Percentiles rank a stretch among this genome's conserved stretches.
phyloP scores from a whole-genome alignment of 2,888 invertebrate species.

The Drosophila recens region DNA sequence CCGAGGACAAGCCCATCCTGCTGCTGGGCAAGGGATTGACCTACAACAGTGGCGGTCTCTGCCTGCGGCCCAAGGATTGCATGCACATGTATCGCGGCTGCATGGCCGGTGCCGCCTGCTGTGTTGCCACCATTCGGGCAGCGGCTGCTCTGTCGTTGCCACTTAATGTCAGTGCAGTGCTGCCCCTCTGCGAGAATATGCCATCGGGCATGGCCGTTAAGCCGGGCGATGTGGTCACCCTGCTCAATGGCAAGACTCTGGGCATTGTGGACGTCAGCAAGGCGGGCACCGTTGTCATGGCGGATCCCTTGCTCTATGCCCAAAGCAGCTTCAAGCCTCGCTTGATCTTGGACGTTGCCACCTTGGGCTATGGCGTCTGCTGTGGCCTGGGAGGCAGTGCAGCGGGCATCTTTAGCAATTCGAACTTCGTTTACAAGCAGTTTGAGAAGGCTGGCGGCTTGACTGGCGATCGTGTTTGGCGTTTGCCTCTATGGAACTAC shows the following conservation, averaged over 20 bases:
- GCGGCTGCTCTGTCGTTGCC: slow-evolving; percentile 86
- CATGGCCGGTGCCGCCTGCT: slow-evolving; percentile 88
- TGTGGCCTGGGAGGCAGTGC: slow-evolving; percentile 87
- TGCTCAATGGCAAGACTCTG: slow-evolving; percentile 86
- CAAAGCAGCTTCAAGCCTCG: slow-evolving; percentile 87
- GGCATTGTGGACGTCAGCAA: slow-evolving; percentile 87
- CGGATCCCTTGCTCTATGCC: slow-evolving; percentile 92
- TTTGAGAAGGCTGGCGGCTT: slow-evolving; percentile 86
- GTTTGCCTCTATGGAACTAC: slow-evolving; percentile 87
- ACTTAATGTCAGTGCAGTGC: slow-evolving; percentile 86
- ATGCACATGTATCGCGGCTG: slow-evolving; percentile 86
- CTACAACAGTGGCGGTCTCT: slow-evolving; percentile 86
- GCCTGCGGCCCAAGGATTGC: slow-evolving; percentile 67
- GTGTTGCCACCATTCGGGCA: slow-evolving; percentile 86
- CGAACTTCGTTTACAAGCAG: slow-evolving; percentile 86
- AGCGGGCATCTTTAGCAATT: slow-evolving; percentile 87
- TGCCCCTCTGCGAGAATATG: slow-evolving; percentile 86
- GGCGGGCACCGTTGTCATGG: slow-evolving; percentile 92
- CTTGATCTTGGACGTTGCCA: slow-evolving; percentile 87
- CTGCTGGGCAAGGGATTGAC: slow-evolving; percentile 87
- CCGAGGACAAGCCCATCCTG: slow-evolving; percentile 86
- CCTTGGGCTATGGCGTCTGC: slow-evolving; percentile 86
- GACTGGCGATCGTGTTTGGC: slow-evolving; percentile 88
- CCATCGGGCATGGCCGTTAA: slow-evolving; percentile 87
- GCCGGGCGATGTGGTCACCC: slow-evolving; percentile 86